Evolutionary conservation across 2,113 vertebrate species (phyloP), one percentile per base, ranked within the genome.

Genomic region (Donacobius atricapilla): DNA sequence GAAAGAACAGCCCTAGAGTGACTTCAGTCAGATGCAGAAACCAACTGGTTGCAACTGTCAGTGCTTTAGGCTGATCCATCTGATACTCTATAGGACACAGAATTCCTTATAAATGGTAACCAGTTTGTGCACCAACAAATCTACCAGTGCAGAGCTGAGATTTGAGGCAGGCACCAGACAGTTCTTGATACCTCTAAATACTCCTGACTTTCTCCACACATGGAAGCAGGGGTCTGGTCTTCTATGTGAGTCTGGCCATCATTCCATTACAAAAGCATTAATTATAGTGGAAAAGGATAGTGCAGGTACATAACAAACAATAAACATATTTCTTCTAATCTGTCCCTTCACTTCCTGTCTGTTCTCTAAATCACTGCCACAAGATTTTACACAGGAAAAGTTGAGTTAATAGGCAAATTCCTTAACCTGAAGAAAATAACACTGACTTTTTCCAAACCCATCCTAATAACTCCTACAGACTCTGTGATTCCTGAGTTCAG

Each of bases 41-140:
- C 4, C 6, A 53, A 1, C 25, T 35, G 39, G 4, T 14, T 72
- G 48, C 27, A 83, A 4, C 2, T 1, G 2, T 21, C n/a, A 56
- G 19, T 30, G 20, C 35, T 60, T 91, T 18, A 71, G 33, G 15
- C 14, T 71, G 30, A 39, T 71, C 56, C 30, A 18, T 25, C 17
- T n/a, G 7, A 12, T n/a, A n/a, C 0, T 0, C 17, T 68, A 28
- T 30, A 45, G 58, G 35, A 63, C 27, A 50, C 5, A 50, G 42
- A 77, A 77, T 78, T 57, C 23, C 7, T 35, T 39, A 42, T 16
- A 82, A 90, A 33, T 16, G 13, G 25, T 83, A 88, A 50, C 7
- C 27, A 77, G 65, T 69, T 45, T 4, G 10, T 50, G 10, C 20
- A 24, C 13, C 10, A 35, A 51, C 8, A 33, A n/a, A 69, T 58